These are phyloP conservation scores for Planococcus citri DNA, from an alignment of 1,140 invertebrate species.

Conservation along the genomic window DNA sequence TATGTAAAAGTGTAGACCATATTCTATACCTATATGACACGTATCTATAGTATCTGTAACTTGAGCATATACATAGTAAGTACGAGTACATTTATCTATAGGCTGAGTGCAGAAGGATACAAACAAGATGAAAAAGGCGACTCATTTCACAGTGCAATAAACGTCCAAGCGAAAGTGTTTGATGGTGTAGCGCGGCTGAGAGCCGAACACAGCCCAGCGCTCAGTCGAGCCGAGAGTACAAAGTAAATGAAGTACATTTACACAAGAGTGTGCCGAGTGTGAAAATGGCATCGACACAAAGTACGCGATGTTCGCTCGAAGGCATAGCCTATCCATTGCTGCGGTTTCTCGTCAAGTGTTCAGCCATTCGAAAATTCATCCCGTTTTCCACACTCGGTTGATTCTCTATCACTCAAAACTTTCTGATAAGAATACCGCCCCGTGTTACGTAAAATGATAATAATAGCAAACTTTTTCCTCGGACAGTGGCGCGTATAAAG, in stretches of 20 bases:
- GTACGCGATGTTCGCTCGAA: background rate
- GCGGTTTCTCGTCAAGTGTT: slow-evolving; percentile 1
- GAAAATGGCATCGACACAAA: background rate
- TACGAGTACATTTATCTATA: too few relatives aligned
- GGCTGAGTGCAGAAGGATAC: slow-evolving; percentile 75
- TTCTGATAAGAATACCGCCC: background rate
- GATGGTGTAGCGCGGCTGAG: background rate
- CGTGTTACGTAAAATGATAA: background rate
- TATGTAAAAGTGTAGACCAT: too few relatives aligned
- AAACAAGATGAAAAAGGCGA: too few relatives aligned
- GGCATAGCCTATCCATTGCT: slow-evolving; percentile 6
- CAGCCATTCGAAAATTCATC: background rate
- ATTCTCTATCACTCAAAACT: background rate
- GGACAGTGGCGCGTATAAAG: background rate
- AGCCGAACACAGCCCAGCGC: too few relatives aligned
- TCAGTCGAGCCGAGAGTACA: too few relatives aligned
- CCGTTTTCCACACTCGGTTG: background rate
- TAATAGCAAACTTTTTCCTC: background rate
- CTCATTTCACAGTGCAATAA: background rate
- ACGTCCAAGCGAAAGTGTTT: slow-evolving; percentile 6
- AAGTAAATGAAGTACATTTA: slow-evolving; percentile 8
- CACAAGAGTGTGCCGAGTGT: background rate
- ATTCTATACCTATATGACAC: too few relatives aligned
- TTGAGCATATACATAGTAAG: too few relatives aligned
- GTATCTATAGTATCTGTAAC: too few relatives aligned